Base-by-base conservation (phyloP, 2,113 vertebrate genomes). In the Turdus rufiventris region DNA sequence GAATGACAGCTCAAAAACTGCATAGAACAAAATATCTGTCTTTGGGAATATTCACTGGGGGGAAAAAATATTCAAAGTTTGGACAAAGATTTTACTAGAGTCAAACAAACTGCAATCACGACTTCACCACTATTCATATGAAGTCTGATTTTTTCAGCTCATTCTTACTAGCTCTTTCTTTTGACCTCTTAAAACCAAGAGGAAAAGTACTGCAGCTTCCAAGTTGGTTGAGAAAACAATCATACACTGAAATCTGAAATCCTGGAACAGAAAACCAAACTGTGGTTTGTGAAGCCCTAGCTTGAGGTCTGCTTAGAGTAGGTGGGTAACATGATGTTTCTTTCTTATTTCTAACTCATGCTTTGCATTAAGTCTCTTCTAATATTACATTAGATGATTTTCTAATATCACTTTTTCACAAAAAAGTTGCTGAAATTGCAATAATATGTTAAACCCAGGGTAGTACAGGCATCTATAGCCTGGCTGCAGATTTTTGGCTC, bases 1-100 rank as follows among this genome's bases (percentile, higher is more conserved):
- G 89, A 93, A 96, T 43, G 58, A 83, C 74, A 96, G 81, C 29
- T 95, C 81, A 87, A 90, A 87, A 96, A 74, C 33, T 70, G 84
- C 47, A 71, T 18, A 34, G 24, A 95, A 82, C 83, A 96, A 88
- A 40, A 40, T 85, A 91, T 43, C 86, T 92, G 54, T 42, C 93
- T 93, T 81, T 77, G 61, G 93, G 51, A 90, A 57, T 82, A 71
- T 38, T 74, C 85, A 92, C 62, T 10, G 57, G 88, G 68, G 91
- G 91, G 85, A 65, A 82, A 90, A 71, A 53, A 16, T 81, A 93
- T 73, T 89, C 48, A 47, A 95, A 89, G 76, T 91, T 47, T 91
- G 78, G 71, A 68, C 9, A 80, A 62, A 72, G 79, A 60, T 68
- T 93, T 94, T 91, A 89, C 56, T 92, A 70, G 36, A 85, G 68